These are phyloP conservation scores for Polyodon spathula DNA, from an alignment of 2,113 vertebrate genomes.

Conservation along the genomic window DNA sequence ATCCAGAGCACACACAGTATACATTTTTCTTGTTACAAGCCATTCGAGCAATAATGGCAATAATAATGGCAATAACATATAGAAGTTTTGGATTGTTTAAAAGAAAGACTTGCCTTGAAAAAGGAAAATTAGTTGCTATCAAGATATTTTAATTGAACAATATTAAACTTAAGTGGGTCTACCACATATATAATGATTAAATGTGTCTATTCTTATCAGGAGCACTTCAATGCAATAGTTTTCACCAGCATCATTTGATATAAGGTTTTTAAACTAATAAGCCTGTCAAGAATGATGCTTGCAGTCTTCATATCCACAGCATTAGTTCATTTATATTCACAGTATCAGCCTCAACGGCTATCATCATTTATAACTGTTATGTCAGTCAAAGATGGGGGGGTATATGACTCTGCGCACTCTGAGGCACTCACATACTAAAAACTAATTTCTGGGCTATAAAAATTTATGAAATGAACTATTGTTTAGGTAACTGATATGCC, in stretches of 20 bases:
- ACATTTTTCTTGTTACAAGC: too few species aligned
- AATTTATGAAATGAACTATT: not conserved
- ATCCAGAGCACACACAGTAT: too few species aligned
- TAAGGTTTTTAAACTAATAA: slow-evolving; percentile 48
- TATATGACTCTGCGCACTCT: slow-evolving; percentile 31
- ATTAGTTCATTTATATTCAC: slow-evolving; percentile 49
- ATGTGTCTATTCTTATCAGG: slow-evolving; percentile 10
- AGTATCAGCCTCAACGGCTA: slow-evolving; percentile 41
- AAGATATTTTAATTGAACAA: too few species aligned
- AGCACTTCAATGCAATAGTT: slow-evolving; percentile 34
- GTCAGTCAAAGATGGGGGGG: slow-evolving; percentile 44
- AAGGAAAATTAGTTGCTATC: too few species aligned
- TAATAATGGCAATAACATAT: too few species aligned
- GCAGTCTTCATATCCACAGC: slow-evolving; percentile 39
- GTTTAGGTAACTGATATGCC: slow-evolving; percentile 9
- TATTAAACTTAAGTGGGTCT: not conserved
- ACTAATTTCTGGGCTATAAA: slow-evolving; percentile 15
- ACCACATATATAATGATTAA: not conserved
- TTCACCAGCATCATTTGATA: slow-evolving; percentile 36
- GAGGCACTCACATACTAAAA: slow-evolving; percentile 37
- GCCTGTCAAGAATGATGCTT: slow-evolving; percentile 41
- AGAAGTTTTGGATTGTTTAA: too few species aligned
- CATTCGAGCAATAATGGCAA: too few species aligned
- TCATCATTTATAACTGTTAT: slow-evolving; percentile 47
- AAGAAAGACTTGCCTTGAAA: too few species aligned